Conservation (phyloP, 2,797 vertebrate genomes). For the Paramormyrops hopkinsi region DNA sequence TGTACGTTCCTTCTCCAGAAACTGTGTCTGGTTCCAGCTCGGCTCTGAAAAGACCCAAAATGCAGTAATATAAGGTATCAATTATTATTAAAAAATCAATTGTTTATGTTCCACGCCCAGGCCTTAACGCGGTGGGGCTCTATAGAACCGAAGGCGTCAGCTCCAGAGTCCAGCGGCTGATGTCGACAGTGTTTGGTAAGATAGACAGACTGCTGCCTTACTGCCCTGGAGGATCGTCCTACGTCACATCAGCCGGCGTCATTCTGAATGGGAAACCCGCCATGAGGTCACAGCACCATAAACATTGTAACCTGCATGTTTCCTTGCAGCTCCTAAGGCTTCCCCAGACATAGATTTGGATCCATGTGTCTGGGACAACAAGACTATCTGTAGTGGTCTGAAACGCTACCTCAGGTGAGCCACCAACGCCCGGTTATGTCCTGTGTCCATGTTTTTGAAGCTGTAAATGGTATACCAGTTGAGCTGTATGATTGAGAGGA, state of each 20-base stretch:
- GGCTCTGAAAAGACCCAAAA: no score
- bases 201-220: not conserved
- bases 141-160: slow-evolving; percentile 96
- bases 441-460: not conserved
- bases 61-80: not conserved
- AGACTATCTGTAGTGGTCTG: slow-evolving; percentile 91
- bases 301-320: slow-evolving; percentile 19
- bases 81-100: no score
- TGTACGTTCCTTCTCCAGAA: not conserved
- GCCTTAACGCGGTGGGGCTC: slow-evolving; percentile 84
- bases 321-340: slow-evolving; percentile 75
- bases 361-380: slow-evolving; percentile 90
- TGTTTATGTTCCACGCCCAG: slow-evolving; percentile 46
- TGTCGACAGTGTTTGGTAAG: slow-evolving; percentile 93
- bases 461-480: not conserved
- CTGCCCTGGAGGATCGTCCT: not conserved
- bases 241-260: not conserved
- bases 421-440: not conserved
- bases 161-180: slow-evolving; percentile 95
- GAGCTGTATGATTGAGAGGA: not conserved
- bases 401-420: slow-evolving; percentile 98
- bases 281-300: not conserved
- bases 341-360: slow-evolving; percentile 86
- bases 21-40: not conserved
- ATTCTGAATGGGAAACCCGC: not conserved